Evolutionary conservation across 1,140 invertebrate species (phyloP).

Genomic region (Parasteatoda tepidariorum): DNA sequence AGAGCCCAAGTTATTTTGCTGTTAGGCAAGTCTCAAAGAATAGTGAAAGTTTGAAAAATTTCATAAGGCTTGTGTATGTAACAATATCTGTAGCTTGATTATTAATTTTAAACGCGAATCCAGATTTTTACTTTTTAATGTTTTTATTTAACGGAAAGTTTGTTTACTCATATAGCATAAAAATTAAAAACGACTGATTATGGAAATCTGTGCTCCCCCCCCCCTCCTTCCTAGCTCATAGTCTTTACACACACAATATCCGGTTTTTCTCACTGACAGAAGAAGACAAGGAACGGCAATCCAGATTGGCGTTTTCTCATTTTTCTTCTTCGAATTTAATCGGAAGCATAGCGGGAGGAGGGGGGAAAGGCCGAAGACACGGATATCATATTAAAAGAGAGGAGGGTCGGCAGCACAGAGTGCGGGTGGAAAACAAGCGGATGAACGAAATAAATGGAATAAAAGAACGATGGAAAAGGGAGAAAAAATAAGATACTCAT

Average conservation of each 20-base stretch:
- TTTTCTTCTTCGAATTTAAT: background rate
- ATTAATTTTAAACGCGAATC: too few relatives aligned
- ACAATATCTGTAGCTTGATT: too few relatives aligned
- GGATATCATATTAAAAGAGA: conserved; percentile 33
- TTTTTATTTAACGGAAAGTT: too few relatives aligned
- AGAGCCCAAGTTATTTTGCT: too few relatives aligned
- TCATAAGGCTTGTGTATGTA: too few relatives aligned
- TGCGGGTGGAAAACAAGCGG: conserved; percentile 21
- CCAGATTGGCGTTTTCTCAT: background rate
- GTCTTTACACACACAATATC: background rate
- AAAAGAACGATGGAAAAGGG: background rate
- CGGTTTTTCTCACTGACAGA: background rate
- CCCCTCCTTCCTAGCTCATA: too few relatives aligned
- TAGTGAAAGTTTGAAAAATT: too few relatives aligned
- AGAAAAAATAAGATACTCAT: background rate
- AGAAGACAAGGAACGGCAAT: background rate
- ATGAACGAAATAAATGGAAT: conserved; percentile 18
- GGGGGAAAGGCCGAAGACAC: background rate
- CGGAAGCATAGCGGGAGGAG: background rate
- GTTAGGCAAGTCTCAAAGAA: too few relatives aligned
- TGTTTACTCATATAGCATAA: too few relatives aligned
- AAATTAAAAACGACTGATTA: too few relatives aligned
- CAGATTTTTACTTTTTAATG: too few relatives aligned
- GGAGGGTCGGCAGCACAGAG: background rate
- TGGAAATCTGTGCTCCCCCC: too few relatives aligned